Evolutionary conservation across 2,113 vertebrate genomes (phyloP).

Genomic region (Mormyrus lacerda): DNA sequence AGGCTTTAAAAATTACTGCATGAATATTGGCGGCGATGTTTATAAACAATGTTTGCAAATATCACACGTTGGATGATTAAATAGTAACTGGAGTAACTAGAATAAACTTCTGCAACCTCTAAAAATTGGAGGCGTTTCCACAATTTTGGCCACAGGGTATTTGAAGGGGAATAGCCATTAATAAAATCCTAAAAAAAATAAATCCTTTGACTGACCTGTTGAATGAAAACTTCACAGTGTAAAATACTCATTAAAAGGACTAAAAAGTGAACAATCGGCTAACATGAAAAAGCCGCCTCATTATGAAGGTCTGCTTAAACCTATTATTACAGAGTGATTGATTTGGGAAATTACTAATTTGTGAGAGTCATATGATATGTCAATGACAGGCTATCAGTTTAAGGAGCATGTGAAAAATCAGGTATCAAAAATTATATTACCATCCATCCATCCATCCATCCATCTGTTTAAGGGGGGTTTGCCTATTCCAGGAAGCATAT

Average conservation of each 20-base stretch:
- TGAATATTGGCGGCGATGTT: no score
- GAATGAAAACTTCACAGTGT: not conserved
- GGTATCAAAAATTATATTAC: not conserved
- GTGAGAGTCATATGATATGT: not conserved
- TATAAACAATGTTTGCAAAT: no score
- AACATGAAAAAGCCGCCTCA: not conserved
- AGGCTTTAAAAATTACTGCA: no score
- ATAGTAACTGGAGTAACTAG: no score
- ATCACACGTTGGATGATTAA: no score
- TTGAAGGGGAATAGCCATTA: not conserved
- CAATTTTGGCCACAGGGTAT: no score
- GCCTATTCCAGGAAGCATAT: not conserved
- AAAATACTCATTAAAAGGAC: not conserved
- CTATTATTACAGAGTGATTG: not conserved
- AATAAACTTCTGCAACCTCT: no score
- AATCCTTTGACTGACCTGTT: not conserved
- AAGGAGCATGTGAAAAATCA: not conserved
- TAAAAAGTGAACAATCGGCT: not conserved
- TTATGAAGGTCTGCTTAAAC: not conserved
- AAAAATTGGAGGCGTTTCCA: no score
- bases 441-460: not conserved
- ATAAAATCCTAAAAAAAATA: no score
- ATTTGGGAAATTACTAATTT: not conserved
- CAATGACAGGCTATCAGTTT: not conserved
- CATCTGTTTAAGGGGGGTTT: not conserved